Conservation (phyloP, 2,797 vertebrate species). For the Cuniculus paca region DNA sequence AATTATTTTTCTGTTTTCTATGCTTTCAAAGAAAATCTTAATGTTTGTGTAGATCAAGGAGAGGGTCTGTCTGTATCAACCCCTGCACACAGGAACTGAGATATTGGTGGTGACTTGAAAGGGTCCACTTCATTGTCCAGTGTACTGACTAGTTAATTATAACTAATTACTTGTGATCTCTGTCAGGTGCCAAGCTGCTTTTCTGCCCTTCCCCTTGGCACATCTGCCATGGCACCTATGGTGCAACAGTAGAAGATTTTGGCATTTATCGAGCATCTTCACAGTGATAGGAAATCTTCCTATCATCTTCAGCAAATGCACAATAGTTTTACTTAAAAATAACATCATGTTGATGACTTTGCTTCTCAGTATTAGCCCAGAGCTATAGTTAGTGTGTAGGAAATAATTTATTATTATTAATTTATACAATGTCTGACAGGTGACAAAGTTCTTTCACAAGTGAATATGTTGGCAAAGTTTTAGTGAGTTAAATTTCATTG, state of each 20-base stretch:
- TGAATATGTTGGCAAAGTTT: conserved; percentile 10
- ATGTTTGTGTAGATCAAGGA: neutral
- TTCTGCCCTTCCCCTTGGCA: neutral
- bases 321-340: neutral
- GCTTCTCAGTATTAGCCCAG: conserved; percentile 10
- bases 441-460: conserved; percentile 55
- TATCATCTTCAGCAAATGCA: neutral
- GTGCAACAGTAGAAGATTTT: neutral
- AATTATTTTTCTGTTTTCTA: neutral
- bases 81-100: neutral
- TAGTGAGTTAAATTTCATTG: conserved; percentile 53
- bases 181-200: neutral
- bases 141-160: neutral
- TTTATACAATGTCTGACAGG: neutral
- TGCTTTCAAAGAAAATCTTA: conserved; percentile 11
- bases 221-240: neutral
- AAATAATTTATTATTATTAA: neutral
- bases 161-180: neutral
- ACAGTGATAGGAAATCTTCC: neutral
- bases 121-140: neutral
- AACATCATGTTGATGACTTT: neutral
- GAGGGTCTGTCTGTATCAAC: neutral
- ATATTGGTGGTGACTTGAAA: neutral
- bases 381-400: neutral
- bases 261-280: neutral